Percentiles rank a stretch among this genome's conserved stretches.
These are phyloP conservation scores for Halcyon badia DNA, from an alignment of 2,797 vertebrate genomes.

Conservation along the genomic window DNA sequence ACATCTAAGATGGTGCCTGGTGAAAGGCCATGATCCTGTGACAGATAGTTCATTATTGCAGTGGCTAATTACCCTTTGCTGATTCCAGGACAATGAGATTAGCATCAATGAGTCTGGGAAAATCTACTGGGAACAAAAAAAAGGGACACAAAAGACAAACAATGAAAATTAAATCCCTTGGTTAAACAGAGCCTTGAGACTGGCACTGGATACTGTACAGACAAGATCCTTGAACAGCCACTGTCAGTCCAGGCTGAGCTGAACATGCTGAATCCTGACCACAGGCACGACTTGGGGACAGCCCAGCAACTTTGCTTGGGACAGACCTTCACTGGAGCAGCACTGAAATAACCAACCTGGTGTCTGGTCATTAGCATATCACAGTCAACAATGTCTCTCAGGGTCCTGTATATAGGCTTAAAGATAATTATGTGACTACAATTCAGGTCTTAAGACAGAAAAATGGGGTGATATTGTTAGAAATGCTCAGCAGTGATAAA, in stretches of 20 bases:
- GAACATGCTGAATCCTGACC: not conserved
- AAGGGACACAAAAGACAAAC: not conserved
- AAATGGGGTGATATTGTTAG: slow-evolving; percentile 36
- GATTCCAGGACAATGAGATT: slow-evolving; percentile 29
- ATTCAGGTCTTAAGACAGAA: not conserved
- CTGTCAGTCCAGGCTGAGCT: not conserved
- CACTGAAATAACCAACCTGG: not conserved
- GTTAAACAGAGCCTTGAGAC: not conserved
- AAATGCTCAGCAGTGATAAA: not conserved
- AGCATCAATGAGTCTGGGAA: not conserved
- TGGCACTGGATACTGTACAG: not conserved
- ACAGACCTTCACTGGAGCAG: not conserved
- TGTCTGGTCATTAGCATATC: not conserved
- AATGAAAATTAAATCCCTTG: slow-evolving; percentile 24
- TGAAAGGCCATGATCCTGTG: not conserved
- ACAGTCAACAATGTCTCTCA: fast-evolving
- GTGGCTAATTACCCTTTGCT: slow-evolving; percentile 31
- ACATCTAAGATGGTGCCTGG: not conserved
- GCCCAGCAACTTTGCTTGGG: not conserved
- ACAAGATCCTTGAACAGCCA: not conserved
- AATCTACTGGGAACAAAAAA: not conserved
- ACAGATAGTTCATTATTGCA: slow-evolving; percentile 10
- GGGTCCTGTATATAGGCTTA: not conserved
- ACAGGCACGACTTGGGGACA: not conserved
- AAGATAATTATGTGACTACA: not conserved